A percentile compares a stretch with the other conserved stretches of the same genome.
These are phyloP conservation scores for Strix occidentalis DNA, from an alignment of 2,797 vertebrate species.

Conservation along the genomic window DNA sequence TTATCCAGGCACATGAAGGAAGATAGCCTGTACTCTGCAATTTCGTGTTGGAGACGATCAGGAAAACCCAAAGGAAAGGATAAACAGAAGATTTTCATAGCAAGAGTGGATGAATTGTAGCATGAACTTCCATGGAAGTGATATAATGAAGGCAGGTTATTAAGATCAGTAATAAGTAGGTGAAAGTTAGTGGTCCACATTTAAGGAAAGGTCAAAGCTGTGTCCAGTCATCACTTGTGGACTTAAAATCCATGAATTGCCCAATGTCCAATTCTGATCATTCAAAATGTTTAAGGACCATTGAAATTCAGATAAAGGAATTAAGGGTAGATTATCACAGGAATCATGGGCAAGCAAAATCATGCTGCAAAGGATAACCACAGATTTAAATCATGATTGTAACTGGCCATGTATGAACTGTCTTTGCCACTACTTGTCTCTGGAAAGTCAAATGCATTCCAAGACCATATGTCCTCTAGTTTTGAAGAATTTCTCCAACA, in stretches of 20 bases:
- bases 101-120: not conserved
- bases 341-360: not conserved
- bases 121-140: not conserved
- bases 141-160: not conserved
- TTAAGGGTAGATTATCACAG: not conserved
- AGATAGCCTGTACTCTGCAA: not conserved
- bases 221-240: not conserved
- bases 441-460: not conserved
- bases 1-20: not conserved
- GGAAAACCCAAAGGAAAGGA: not conserved
- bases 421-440: not conserved
- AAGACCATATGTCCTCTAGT: not conserved
- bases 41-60: accelerated
- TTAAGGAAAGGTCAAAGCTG: not conserved
- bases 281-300: not conserved
- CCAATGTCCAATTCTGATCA: not conserved
- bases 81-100: not conserved
- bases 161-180: not conserved
- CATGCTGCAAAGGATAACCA: not conserved
- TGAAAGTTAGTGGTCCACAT: not conserved
- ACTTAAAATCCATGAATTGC: not conserved
- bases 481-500: not conserved
- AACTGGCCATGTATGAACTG: accelerated
- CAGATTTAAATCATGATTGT: not conserved
- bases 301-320: not conserved